Evolutionary conservation across 2,888 invertebrate species (phyloP), one percentile per base, ranked within the genome.

Genomic region (Escarpia spicata): DNA sequence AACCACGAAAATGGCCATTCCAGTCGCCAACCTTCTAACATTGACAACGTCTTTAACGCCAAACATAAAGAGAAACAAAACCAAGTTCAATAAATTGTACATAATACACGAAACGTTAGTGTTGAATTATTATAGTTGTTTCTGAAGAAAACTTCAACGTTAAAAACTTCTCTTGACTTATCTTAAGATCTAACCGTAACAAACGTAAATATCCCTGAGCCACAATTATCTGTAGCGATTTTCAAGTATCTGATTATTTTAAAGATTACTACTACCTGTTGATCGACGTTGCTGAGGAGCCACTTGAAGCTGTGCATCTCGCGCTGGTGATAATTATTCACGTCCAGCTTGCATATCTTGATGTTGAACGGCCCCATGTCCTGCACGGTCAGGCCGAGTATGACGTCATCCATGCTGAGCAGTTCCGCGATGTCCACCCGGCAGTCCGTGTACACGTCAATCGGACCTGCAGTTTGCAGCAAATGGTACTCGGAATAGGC

Each of bases 351-450:
- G 52, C 44, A 90, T 12, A 93, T 52, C 43, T 52, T 93, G 45
- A 93, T 31, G 44, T 45, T 60, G 92, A 92, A 93, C 15, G 93
- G 93, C 0, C 92, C 60, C 15, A 43, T n/a, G 31, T 91, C 19
- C 60, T 92, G 91, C 10, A 92, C 26, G 26, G 91, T 43, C 19
- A 93, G 89, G 26, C 93, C 93, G 4, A 93, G 45, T n/a, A 93
- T 90, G 91, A 93, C 93, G 37, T 93, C 93, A 43, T 45, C 92
- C 93, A 93, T 93, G 75, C 92, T 92, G 26, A 92, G 26, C 93
- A 93, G 92, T 2, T 93, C 93, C 8, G 93, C 89, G 90, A 93
- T 89, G 92, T 92, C 52, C n/a, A 93, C 43, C 90, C 92, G 90
- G 10, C 43, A 37, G 90, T 93, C 93, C 91, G 92, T 19, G 31